Base-by-base conservation (phyloP, 2,113 vertebrate genomes). In the Lycaon pictus region DNA sequence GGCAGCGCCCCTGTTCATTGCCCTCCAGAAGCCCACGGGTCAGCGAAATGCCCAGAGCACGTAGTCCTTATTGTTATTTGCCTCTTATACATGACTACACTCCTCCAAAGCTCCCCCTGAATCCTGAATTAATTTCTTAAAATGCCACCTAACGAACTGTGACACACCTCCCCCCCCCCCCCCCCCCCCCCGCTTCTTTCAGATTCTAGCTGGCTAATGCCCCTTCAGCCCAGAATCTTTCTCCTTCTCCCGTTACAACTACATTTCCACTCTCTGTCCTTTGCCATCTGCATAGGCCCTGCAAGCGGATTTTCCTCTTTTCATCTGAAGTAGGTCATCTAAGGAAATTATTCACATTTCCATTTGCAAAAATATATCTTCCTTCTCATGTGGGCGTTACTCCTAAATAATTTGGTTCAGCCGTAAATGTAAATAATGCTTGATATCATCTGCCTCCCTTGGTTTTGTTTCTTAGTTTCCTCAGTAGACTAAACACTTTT, bases 331-430 rank as follows among this genome's bases (percentile, higher is more conserved):
- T 88, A 93, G 94, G 69, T 67, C 83, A 97, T 88, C 35, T 79
- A 77, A 96, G 79, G 72, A 93, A 97, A 87, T 98, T 71, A 97
- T 95, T 96, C 95, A 76, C 87, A 87, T 96, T 97, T 96, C 76
- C 87, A 82, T 83, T 92, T 97, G 85, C 77, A 92, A 92, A 92
- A 94, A 91, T 88, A 82, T 48, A 79, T 92, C 93, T 62, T 63
- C 86, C 48, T 83, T 90, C 69, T 96, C 51, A n/a, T 51, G 83
- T 92, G 79, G 90, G 80, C 86, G 71, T 97, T 80, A 96, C 86
- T 97, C 87, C 67, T 92, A 88, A 97, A 93, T 89, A 87, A 89
- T 83, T 71, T 86, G 58, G 51, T 89, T 93, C 79, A 35, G 80
- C 60, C 62, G 65, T 82, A 53, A 92, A 95, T 69, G 51, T 79